Percentiles rank a stretch among this genome's conserved stretches.
Evolutionary conservation across 1,140 invertebrate genomes (phyloP).

Genomic region (Lasioglossum baleicum): DNA sequence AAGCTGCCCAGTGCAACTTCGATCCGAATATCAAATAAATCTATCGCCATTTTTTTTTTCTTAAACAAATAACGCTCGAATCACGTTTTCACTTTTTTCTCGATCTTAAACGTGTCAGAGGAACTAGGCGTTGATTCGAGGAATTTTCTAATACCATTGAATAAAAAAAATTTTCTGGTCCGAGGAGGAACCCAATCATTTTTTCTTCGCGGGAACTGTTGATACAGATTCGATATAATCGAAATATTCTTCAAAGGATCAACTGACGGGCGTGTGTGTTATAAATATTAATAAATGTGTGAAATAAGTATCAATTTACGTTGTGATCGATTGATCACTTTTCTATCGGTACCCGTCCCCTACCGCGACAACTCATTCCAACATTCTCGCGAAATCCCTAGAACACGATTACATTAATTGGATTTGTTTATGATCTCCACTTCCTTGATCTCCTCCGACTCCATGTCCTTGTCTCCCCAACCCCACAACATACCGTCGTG

Average conservation of each 20-base stretch:
- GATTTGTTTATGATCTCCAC: slow-evolving; percentile 35
- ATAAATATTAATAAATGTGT: slow-evolving; percentile 59
- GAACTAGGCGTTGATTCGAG: neutral
- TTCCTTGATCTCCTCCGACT: slow-evolving; percentile 78
- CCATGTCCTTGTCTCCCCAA: slow-evolving; percentile 83
- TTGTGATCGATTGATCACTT: slow-evolving; percentile 25
- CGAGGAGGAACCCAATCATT: too few species aligned
- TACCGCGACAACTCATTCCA: too few species aligned
- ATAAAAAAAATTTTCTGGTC: neutral
- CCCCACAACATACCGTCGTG: slow-evolving; percentile 82
- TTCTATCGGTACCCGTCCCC: neutral
- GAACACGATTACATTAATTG: slow-evolving; percentile 55
- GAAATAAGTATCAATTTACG: too few species aligned
- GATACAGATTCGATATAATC: neutral
- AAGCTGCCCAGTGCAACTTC: neutral
- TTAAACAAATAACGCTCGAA: neutral
- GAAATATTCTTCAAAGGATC: neutral
- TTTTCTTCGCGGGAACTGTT: neutral
- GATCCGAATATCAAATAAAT: neutral
- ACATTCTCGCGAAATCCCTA: neutral
- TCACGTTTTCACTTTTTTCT: neutral
- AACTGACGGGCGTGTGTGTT: neutral
- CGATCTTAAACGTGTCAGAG: neutral
- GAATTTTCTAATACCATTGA: neutral
- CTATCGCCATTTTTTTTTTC: neutral